Evolutionary conservation across 2,888 invertebrate genomes (phyloP).

Genomic region (Idaea aversata): DNA sequence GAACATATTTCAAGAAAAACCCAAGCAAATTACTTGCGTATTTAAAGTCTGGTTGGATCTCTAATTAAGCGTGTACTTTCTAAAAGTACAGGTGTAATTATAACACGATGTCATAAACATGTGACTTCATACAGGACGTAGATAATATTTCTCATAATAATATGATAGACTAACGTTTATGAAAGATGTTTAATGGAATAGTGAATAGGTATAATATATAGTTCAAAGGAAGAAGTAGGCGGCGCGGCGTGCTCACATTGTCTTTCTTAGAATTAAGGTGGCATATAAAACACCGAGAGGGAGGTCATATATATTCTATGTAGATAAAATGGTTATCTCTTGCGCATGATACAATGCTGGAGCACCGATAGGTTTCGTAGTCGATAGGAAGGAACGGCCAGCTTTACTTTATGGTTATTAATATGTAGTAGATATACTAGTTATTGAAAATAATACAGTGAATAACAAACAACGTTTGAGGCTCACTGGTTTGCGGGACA

Average conservation of each 20-base stretch:
- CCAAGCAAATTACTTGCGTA: background rate
- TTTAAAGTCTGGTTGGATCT: background rate
- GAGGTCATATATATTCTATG: too few relatives aligned
- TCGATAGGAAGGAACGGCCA: too few relatives aligned
- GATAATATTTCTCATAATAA: background rate
- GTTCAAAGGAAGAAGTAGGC: background rate
- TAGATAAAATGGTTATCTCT: too few relatives aligned
- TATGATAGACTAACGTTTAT: background rate
- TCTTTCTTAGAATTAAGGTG: background rate
- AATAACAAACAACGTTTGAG: slow-evolving; percentile 10
- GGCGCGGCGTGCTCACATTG: background rate
- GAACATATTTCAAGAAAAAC: background rate
- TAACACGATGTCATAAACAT: background rate
- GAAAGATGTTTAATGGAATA: background rate
- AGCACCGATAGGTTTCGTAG: too few relatives aligned
- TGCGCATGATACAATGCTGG: too few relatives aligned
- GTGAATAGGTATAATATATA: background rate
- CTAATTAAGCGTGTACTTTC: background rate
- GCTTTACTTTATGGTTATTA: background rate
- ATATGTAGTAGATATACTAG: background rate
- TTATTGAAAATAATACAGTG: background rate
- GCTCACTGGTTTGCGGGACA: slow-evolving; percentile 50
- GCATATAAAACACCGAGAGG: background rate
- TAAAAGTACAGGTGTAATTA: background rate
- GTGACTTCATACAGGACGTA: background rate